Base-by-base conservation (phyloP, 2,888 invertebrate species). In the Myathropa florea region DNA sequence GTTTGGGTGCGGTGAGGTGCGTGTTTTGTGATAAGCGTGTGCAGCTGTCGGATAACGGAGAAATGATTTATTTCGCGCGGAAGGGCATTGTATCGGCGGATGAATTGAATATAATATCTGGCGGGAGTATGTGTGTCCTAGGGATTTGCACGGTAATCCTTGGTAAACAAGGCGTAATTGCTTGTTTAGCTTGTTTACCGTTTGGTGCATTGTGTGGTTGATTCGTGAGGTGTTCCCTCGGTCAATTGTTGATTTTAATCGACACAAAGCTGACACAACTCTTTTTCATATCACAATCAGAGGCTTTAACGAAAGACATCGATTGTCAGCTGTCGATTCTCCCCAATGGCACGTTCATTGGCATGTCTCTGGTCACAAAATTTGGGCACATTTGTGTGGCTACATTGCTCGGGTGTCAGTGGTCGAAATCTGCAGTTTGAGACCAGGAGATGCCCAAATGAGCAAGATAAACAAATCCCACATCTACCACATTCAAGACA, bases 141-240 rank as follows among this genome's bases (percentile, higher is more conserved):
- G 1, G 72, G 81, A 81, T 85, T 77, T 81, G 36, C 26, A 63
- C 26, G 46, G 57, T 77, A 81, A 85, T 85, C 81, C 76, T 46
- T 59, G 67, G 72, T 77, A 77, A 81, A 67, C 72, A 81, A 63
- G 30, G 72, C 59, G 63, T 72, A 72, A 77, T 85, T 76, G 76
- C 33, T 61, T 77, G 72, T 63, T 82, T 67, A 76, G 70, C 46
- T 18, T 46, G 46, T 46, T 46, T 46, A 18, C 46, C 6, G 46
- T 46, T 36, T 23, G 39, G 0, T 59, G 26, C 26, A 59, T 14
- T 24, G 46, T 46, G 46, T 7, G 59, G 59, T 59, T 24, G 26
- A 23, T 4, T 57, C 12, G 57, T 21, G 14, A 26, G 24, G 59
- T 59, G 23, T 24, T 6, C 39, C n/a, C 39, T 46, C 18, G 7